phyloP scores from a whole-genome alignment of 1,140 invertebrate species.

The Augochlora pura region DNA sequence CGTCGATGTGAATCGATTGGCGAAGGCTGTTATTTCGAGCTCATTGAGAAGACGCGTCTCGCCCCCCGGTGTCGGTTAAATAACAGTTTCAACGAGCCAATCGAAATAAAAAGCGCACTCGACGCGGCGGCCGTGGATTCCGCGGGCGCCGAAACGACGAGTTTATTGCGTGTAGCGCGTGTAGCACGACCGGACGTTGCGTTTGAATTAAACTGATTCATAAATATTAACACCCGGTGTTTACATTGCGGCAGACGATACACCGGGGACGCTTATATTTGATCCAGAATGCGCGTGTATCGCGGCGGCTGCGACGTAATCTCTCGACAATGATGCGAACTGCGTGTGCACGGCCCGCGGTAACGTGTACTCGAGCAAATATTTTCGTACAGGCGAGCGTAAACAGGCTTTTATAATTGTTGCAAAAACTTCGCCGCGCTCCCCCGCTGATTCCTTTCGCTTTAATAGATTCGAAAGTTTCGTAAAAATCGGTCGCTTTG shows the following conservation, averaged over 20 bases:
- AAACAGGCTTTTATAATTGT: not conserved
- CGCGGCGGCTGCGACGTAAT: slow-evolving; percentile 5
- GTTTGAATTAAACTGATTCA: slow-evolving; percentile 42
- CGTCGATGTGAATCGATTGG: too few relatives aligned
- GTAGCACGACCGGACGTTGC: not conserved
- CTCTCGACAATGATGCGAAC: slow-evolving; percentile 20
- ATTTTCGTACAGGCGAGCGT: not conserved
- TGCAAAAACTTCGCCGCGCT: too few relatives aligned
- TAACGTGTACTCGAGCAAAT: not conserved
- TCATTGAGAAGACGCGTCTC: not conserved
- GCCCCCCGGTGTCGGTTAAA: not conserved
- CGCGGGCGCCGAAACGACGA: not conserved
- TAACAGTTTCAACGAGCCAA: not conserved
- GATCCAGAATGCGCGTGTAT: not conserved
- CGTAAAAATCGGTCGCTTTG: too few relatives aligned
- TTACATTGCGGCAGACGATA: slow-evolving; percentile 23
- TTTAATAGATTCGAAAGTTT: too few relatives aligned
- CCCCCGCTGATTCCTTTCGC: too few relatives aligned
- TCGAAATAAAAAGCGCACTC: not conserved
- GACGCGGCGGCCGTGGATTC: not conserved
- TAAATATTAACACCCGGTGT: slow-evolving; percentile 39
- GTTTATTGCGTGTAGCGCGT: not conserved
- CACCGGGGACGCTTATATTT: slow-evolving; percentile 23
- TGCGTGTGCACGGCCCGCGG: not conserved
- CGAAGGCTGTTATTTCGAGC: not conserved